Evolutionary conservation across 2,797 vertebrate genomes (phyloP).

Genomic region (Sparidentex hasta): DNA sequence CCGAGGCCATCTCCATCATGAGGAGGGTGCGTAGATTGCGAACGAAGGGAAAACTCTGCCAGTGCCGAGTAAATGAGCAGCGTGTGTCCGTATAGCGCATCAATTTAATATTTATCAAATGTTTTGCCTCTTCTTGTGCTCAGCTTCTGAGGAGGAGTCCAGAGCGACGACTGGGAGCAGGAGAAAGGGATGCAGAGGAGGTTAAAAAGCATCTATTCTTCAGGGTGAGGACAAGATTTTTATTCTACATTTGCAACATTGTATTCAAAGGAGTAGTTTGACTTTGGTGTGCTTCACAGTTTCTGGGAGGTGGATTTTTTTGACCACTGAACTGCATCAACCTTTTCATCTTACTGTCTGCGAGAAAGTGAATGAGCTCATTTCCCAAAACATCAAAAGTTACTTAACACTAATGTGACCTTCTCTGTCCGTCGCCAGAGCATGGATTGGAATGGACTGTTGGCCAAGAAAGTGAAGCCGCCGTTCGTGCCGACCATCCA

Average conservation of each 20-base stretch:
- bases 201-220: conserved; percentile 99
- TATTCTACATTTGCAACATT: background rate
- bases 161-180: conserved; percentile 95
- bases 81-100: background rate
- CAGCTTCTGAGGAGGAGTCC: conserved; percentile 97
- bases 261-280: background rate
- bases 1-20: conserved; percentile 99
- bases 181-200: conserved; percentile 96
- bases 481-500: conserved; percentile 96
- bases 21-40: conserved; percentile 89
- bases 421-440: conserved; percentile 79
- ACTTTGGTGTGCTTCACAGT: background rate
- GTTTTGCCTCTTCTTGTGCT: background rate
- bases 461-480: conserved; percentile 96
- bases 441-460: conserved; percentile 93
- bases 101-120: background rate
- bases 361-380: background rate
- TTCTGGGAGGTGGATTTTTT: background rate
- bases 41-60: background rate
- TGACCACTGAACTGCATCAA: no score
- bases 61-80: no score
- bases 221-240: conserved; percentile 86
- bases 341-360: background rate
- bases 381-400: background rate
- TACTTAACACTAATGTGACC: background rate